Percentiles rank a stretch among this genome's conserved stretches.
phyloP scores from a whole-genome alignment of 2,888 invertebrate genomes.

The Hypselothyrea guttata region DNA sequence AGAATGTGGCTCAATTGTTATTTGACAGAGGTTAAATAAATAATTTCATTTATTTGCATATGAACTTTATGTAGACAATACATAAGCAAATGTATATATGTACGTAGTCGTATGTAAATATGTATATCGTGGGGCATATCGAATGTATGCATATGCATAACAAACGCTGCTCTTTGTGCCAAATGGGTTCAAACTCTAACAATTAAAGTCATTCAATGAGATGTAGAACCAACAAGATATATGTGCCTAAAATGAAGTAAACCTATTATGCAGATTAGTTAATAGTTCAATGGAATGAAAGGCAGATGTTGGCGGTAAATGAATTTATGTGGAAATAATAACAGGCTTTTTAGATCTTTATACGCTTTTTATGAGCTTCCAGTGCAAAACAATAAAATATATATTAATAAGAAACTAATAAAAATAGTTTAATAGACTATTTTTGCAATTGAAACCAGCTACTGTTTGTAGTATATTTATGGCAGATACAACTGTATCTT shows the following conservation, averaged over 20 bases:
- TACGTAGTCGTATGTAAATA: slow-evolving; percentile 9
- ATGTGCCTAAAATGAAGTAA: no score
- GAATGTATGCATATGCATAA: slow-evolving; percentile 9
- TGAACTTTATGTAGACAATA: neutral
- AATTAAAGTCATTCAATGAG: slow-evolving; percentile 51
- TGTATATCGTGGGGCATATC: neutral
- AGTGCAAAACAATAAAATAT: no score
- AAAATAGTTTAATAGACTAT: no score
- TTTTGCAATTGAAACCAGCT: no score
- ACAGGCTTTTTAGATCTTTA: no score
- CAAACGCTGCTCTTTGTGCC: slow-evolving; percentile 46
- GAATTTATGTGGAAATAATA: neutral
- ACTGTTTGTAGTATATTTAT: no score
- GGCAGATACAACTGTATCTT: no score
- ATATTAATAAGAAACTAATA: no score
- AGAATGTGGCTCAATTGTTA: slow-evolving; percentile 10
- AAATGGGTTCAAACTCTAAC: slow-evolving; percentile 38
- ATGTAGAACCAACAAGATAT: no score
- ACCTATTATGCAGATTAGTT: neutral
- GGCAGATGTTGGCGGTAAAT: neutral
- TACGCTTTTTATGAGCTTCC: no score
- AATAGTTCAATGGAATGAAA: neutral
- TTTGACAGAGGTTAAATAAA: slow-evolving; percentile 12
- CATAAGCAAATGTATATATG: slow-evolving; percentile 1
- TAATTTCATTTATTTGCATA: slow-evolving; percentile 22